phyloP scores from a whole-genome alignment of 2,888 invertebrate species.

The Diloba caeruleocephala region DNA sequence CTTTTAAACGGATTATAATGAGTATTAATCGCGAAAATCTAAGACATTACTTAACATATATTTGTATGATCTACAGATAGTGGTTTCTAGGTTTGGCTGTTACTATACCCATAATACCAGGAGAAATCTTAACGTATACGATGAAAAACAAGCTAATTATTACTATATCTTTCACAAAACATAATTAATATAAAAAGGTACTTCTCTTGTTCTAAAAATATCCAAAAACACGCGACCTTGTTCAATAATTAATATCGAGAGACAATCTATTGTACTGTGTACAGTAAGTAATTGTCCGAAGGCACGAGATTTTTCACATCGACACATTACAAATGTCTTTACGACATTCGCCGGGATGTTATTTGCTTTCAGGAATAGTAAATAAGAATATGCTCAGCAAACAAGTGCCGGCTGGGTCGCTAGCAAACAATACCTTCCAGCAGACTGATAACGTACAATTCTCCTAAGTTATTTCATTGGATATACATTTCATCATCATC shows the following conservation, averaged over 20 bases:
- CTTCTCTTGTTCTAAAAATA: background rate
- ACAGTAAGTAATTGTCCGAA: slow-evolving; percentile 15
- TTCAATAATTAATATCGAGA: slow-evolving; percentile 8
- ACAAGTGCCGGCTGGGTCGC: slow-evolving; percentile 43
- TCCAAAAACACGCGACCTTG: background rate
- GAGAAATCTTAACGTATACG: too few relatives aligned
- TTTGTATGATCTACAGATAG: too few relatives aligned
- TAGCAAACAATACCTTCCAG: slow-evolving; percentile 31
- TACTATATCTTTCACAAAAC: too few relatives aligned
- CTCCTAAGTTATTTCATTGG: slow-evolving; percentile 32
- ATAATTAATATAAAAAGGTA: background rate
- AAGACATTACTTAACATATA: too few relatives aligned
- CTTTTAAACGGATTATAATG: too few relatives aligned
- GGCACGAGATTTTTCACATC: slow-evolving; percentile 15
- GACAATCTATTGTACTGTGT: slow-evolving; percentile 10
- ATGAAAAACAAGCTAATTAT: too few relatives aligned
- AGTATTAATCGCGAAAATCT: too few relatives aligned
- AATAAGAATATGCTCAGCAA: slow-evolving; percentile 71
- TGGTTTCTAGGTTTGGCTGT: too few relatives aligned
- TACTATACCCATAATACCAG: too few relatives aligned
- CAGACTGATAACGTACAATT: slow-evolving; percentile 28
- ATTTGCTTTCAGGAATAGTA: slow-evolving; percentile 67
- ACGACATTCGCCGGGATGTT: slow-evolving; percentile 35
- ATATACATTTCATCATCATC: slow-evolving; percentile 15
- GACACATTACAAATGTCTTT: slow-evolving; percentile 21